Conservation (phyloP, 2,113 vertebrate species). For the Bubalus kerabau region DNA sequence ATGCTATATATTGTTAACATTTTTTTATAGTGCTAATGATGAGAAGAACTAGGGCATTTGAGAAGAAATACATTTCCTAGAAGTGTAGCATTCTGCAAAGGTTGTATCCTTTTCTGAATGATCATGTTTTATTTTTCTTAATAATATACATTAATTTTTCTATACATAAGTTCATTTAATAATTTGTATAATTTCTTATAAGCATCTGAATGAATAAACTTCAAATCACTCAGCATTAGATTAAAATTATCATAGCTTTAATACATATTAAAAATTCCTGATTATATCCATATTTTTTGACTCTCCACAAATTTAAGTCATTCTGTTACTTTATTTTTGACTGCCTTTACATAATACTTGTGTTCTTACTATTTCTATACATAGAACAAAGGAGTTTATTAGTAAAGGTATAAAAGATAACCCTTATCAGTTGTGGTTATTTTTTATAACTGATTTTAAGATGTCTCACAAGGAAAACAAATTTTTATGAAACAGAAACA, state of each 20-base stretch:
- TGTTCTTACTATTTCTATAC: not conserved
- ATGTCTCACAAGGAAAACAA: not conserved
- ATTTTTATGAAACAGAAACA: not conserved
- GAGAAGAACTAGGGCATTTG: not conserved
- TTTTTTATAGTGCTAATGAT: not conserved
- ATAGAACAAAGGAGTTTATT: not conserved
- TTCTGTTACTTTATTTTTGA: not conserved
- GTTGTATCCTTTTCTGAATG: not conserved
- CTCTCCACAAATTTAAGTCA: not conserved
- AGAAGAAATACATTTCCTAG: not conserved
- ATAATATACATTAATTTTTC: not conserved
- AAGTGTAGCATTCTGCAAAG: not conserved
- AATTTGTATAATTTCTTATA: not conserved
- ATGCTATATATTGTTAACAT: not conserved
- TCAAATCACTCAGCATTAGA: not conserved
- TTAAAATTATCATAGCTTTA: not conserved
- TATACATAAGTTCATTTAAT: not conserved
- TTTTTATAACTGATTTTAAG: not conserved
- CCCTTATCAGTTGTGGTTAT: not conserved
- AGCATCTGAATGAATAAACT: not conserved
- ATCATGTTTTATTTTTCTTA: not conserved
- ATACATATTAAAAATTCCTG: not conserved
- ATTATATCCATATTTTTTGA: not conserved
- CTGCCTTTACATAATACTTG: not conserved
- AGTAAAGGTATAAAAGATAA: not conserved